Conservation (phyloP, 2,113 vertebrate species). For the Corvus cornix region DNA sequence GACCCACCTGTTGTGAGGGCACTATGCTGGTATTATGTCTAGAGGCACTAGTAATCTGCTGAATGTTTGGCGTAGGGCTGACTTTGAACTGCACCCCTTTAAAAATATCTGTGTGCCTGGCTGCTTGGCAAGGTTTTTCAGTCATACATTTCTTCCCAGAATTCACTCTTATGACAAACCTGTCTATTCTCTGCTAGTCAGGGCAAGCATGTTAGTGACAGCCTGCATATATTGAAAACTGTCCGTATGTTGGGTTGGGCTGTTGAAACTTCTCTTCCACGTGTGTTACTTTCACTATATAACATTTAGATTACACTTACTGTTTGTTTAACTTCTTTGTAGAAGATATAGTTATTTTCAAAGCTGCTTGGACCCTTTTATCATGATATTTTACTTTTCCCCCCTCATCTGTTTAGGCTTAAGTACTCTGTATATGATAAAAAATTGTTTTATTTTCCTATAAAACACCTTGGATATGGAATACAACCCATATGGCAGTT, state of each 20-base stretch:
- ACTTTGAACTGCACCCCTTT: background rate
- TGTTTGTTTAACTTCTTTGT: background rate
- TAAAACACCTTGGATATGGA: conserved; percentile 59
- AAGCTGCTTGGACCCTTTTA: conserved; percentile 24
- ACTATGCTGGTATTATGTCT: background rate
- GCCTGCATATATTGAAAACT: background rate
- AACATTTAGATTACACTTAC: background rate
- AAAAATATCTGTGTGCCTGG: background rate
- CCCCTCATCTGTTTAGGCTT: conserved; percentile 53
- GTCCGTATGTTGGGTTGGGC: background rate
- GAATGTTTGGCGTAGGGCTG: background rate
- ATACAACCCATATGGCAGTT: conserved; percentile 55
- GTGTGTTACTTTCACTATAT: conserved; percentile 1
- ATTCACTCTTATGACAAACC: background rate
- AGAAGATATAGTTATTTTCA: conserved; percentile 10
- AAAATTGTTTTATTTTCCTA: conserved; percentile 57
- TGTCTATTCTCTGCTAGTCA: background rate
- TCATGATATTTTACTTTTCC: conserved; percentile 4
- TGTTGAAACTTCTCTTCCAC: background rate
- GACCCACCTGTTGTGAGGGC: background rate
- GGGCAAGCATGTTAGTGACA: background rate
- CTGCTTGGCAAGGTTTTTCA: background rate
- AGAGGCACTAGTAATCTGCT: background rate
- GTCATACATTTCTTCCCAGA: background rate
- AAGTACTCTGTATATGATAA: conserved; percentile 25